These are phyloP conservation scores for Ichneumoninae sp. DNA, from an alignment of 2,888 invertebrate genomes.

Conservation along the genomic window DNA sequence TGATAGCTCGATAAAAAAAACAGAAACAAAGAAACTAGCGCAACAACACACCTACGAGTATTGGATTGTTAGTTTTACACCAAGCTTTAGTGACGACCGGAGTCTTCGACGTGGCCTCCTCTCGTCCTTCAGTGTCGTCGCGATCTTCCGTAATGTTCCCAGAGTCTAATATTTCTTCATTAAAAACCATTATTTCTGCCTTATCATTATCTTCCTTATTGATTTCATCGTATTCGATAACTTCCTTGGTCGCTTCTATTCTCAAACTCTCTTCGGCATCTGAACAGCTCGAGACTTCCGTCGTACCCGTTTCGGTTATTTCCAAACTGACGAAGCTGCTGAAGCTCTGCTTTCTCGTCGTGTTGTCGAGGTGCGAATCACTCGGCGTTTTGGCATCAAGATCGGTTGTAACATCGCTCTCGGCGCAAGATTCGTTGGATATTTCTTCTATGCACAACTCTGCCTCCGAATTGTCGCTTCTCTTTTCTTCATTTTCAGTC, in stretches of 20 bases:
- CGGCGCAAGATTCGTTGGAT: conserved; percentile 20
- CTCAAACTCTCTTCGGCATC: conserved; percentile 12
- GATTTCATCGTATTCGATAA: conserved; percentile 30
- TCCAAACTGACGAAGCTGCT: conserved; percentile 52
- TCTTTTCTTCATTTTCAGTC: conserved; percentile 2
- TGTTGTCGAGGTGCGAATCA: conserved; percentile 11
- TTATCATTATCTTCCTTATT: conserved; percentile 8
- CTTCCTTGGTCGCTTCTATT: conserved; percentile 62
- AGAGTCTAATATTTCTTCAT: conserved; percentile 18
- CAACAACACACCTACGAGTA: conserved; percentile 72
- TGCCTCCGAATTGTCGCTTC: not conserved
- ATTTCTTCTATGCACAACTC: conserved; percentile 46
- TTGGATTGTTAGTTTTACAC: conserved; percentile 66
- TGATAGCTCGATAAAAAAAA: not conserved
- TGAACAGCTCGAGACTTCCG: conserved; percentile 6
- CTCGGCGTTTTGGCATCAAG: not conserved
- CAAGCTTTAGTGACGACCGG: conserved; percentile 62
- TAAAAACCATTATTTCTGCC: conserved; percentile 23
- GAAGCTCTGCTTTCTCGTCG: conserved; percentile 55
- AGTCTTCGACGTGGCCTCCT: conserved; percentile 41
- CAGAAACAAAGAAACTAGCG: conserved; percentile 26
- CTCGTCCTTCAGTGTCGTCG: conserved; percentile 3
- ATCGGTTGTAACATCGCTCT: conserved; percentile 33
- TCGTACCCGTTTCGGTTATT: conserved; percentile 43
- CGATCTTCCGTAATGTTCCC: conserved; percentile 1